phyloP scores from a whole-genome alignment of 1,140 invertebrate species.

The Sarcophaga bullata region DNA sequence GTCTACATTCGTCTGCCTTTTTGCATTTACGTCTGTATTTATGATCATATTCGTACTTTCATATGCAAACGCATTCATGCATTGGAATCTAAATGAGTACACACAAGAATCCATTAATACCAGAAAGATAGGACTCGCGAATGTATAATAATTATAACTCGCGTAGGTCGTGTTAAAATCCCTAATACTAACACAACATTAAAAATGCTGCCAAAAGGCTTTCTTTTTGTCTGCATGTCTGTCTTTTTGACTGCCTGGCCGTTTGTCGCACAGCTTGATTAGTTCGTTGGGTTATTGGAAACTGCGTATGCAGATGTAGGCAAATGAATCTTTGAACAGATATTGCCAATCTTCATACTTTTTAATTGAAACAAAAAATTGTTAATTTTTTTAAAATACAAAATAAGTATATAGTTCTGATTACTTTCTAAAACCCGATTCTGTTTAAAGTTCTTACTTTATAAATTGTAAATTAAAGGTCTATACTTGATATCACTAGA shows the following conservation, averaged over 20 bases:
- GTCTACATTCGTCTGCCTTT: too few relatives aligned
- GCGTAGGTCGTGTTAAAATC: conserved; percentile 13
- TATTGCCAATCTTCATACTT: neutral
- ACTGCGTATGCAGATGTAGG: neutral
- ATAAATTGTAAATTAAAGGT: too few relatives aligned
- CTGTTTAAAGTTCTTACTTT: too few relatives aligned
- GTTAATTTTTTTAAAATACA: too few relatives aligned
- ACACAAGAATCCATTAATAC: neutral
- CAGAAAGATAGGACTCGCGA: conserved; percentile 3
- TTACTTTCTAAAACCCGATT: too few relatives aligned
- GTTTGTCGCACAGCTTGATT: neutral
- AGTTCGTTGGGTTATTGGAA: neutral
- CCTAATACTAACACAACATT: neutral
- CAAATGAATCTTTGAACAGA: conserved; percentile 4
- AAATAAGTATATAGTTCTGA: too few relatives aligned
- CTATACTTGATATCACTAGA: too few relatives aligned
- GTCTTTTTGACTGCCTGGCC: neutral
- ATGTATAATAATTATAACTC: neutral
- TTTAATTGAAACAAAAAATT: too few relatives aligned
- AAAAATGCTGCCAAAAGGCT: neutral
- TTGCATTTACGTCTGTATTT: too few relatives aligned
- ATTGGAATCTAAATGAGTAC: too few relatives aligned
- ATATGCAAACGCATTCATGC: too few relatives aligned
- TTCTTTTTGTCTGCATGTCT: neutral
- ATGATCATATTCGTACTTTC: too few relatives aligned